A percentile compares a stretch with the other conserved stretches of the same genome.
phyloP scores from a whole-genome alignment of 2,113 vertebrate genomes.

The Corapipo altera region DNA sequence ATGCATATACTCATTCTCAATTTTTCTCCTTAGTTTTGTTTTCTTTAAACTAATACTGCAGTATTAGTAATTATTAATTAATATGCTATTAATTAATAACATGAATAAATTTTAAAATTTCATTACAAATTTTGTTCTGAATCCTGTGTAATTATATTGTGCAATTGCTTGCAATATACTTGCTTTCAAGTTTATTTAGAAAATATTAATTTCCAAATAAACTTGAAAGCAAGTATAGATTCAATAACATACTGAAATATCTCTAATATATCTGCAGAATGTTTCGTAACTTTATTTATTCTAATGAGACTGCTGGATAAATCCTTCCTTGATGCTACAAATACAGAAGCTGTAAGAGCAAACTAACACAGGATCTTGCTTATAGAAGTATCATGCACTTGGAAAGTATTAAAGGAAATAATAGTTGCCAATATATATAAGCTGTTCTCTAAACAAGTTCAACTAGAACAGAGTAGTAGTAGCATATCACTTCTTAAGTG shows the following conservation, averaged over 20 bases:
- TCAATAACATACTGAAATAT: background rate
- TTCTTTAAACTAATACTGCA: background rate
- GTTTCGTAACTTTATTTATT: background rate
- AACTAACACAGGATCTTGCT: background rate
- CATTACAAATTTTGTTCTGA: background rate
- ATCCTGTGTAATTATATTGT: background rate
- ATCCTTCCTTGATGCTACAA: background rate
- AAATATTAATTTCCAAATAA: background rate
- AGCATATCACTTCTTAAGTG: background rate
- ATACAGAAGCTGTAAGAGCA: background rate
- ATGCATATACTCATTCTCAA: background rate
- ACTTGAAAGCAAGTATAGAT: background rate
- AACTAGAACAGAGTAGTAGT: background rate
- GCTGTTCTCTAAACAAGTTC: background rate
- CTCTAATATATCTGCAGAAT: background rate
- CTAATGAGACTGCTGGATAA: background rate
- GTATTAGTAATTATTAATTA: background rate
- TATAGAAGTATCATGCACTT: background rate
- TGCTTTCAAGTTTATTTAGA: background rate
- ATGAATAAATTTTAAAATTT: background rate
- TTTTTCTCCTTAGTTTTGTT: background rate
- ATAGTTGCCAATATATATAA: background rate
- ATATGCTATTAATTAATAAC: no score
- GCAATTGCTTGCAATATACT: background rate
- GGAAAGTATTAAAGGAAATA: background rate